These are phyloP conservation scores for Steinernema hermaphroditum DNA, from an alignment of 2,888 invertebrate species.

Conservation along the genomic window DNA sequence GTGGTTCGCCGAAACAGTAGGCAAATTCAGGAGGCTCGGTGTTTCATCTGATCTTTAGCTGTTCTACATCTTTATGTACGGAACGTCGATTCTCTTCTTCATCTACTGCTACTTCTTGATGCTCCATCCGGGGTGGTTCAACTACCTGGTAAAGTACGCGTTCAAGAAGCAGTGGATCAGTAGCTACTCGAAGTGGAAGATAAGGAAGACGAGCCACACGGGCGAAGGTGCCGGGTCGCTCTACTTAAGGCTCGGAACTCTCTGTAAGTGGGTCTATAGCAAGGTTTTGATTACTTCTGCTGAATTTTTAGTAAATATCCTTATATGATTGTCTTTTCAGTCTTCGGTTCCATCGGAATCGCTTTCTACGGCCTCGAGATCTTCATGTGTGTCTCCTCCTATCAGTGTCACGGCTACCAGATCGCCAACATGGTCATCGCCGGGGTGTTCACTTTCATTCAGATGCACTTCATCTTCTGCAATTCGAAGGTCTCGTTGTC, in stretches of 20 bases:
- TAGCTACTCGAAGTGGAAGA: slow-evolving; percentile 23
- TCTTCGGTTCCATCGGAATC: slow-evolving; percentile 63
- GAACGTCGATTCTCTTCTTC: slow-evolving; percentile 57
- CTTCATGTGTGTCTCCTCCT: slow-evolving; percentile 58
- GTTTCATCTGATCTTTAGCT: slow-evolving; percentile 46
- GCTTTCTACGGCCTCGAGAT: slow-evolving; percentile 64
- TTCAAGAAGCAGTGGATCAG: slow-evolving; percentile 23
- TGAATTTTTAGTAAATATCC: too few species aligned
- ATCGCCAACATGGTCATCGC: slow-evolving; percentile 60
- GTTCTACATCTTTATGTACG: slow-evolving; percentile 64
- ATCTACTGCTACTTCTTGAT: slow-evolving; percentile 61
- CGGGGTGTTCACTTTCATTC: slow-evolving; percentile 63
- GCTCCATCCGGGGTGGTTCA: slow-evolving; percentile 58
- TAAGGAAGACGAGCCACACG: not conserved
- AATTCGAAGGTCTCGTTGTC: slow-evolving; percentile 59
- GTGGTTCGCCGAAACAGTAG: slow-evolving; percentile 61
- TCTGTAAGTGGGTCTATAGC: slow-evolving; percentile 59
- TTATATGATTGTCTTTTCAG: too few species aligned
- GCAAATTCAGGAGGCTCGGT: not conserved
- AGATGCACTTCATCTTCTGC: slow-evolving; percentile 66
- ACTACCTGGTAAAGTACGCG: slow-evolving; percentile 35
- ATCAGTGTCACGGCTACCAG: slow-evolving; percentile 45
- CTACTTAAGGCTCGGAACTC: slow-evolving; percentile 61
- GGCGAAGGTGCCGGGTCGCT: slow-evolving; percentile 57
- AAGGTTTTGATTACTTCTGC: too few species aligned